Base-by-base conservation (phyloP, 2,113 vertebrate species). In the Micronycteris hirsuta region DNA sequence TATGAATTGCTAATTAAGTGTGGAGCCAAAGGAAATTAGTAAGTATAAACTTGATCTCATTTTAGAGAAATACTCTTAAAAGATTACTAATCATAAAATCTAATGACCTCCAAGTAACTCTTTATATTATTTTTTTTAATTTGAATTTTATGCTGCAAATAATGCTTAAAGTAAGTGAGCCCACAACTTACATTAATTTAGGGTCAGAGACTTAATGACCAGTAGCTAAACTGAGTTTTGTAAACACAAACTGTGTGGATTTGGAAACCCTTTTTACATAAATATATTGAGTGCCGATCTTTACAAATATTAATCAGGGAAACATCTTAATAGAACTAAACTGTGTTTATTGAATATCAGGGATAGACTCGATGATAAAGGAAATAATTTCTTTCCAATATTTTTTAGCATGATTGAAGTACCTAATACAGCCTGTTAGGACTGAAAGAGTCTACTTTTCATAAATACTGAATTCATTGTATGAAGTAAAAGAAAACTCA, bases 1-100 rank as follows among this genome's bases (percentile, higher is more conserved):
- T 97, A 93, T 96, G 65, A 97, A 94, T 87, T 95, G 85, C 81
- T 58, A 94, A 92, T 78, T 93, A 89, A 97, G 78, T 96, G 28
- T 93, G 65, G 36, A 94, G 28, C 47, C 78, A 83, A 93, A 95
- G 56, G 73, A 97, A 95, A 95, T 95, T 92, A 91, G 26, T 90
- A 93, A 91, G 41, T 93, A 26, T 73, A 85, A 89, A 95, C 52
- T 94, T 81, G 70, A 92, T 49, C 71, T 94, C 85, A 92, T 36
- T 93, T 96, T 97, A 96, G 22, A 17, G 41, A 88, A 94, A 15
- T 31, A 77, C 28, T 88, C 76, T 74, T 96, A 92, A 92, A 88
- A 87, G 63, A 89, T 96, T 93, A 76, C 49, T 92, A 85, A 49
- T 93, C 76, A 92, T 93, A 89, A 96, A 96, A 86, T 86, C n/a